Base-by-base conservation (phyloP, 2,888 invertebrate genomes). In the Synanthedon formicaeformis region DNA sequence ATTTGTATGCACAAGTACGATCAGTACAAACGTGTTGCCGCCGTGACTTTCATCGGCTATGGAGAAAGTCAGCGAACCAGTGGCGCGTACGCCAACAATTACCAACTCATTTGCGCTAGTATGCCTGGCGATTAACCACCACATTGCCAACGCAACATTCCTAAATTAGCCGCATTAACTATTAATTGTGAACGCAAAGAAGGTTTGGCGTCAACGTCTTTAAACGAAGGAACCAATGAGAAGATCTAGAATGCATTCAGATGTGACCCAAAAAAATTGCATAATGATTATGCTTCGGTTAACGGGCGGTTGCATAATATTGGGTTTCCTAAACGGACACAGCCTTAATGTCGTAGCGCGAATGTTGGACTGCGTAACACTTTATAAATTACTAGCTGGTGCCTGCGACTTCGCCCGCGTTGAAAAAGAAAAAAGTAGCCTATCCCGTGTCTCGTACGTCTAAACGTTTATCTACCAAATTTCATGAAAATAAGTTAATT, bases 1-100 rank as follows among this genome's bases (percentile, higher is more conserved):
- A 60, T 63, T 57, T 49, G 16, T 49, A 14, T 45, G 13, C 45
- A 45, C 45, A 45, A 49, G 58, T 56, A 57, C 59, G 57, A 75
- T 81, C 79, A 76, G 74, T 80, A 61, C 60, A 62, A 56, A 56
- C 56, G 63, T 57, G 61, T 60, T 41, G 60, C 58, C 62, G 54
- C 50, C 49, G 63, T 66, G 76, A 81, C 84, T 86, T 86, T 83
- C 85, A 77, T 82, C 78, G 78, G 71, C 72, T 72, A 76, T 81
- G 77, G 83, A 75, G 85, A 86, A 85, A 85, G 82, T 82, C 68
- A 54, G 65, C 58, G 69, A 66, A 60, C 72, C 76, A 72, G 55
- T 68, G 72, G 68, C 71, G 78, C 79, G 75, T 78, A 71, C 71
- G 68, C 72, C 66, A 23, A 23, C 23, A 63, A 66, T 59, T 67